A percentile compares a stretch with the other conserved stretches of the same genome.
Conservation (phyloP, 2,888 invertebrate species). For the Polylopha cassiicola region DNA sequence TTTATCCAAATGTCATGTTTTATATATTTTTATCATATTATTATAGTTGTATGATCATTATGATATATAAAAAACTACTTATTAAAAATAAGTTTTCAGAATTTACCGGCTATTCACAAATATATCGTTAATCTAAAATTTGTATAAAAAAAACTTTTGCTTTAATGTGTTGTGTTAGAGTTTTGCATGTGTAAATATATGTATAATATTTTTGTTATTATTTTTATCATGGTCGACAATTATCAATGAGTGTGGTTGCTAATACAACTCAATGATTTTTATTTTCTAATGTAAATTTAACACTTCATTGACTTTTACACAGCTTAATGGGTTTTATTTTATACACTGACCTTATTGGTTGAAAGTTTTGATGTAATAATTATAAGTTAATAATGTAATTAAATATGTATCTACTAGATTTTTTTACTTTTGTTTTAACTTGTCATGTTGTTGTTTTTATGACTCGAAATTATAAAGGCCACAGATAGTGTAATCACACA, state of each 20-base stretch:
- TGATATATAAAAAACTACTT: no score
- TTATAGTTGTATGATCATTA: no score
- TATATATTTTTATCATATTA: background rate
- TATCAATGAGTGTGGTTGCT: background rate
- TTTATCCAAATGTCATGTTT: background rate
- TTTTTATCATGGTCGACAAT: background rate
- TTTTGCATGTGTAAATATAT: background rate
- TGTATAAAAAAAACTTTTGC: conserved; percentile 1
- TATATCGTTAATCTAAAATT: no score
- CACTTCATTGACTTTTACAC: no score
- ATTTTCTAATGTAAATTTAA: no score
- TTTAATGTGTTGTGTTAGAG: conserved; percentile 4
- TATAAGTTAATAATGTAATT: conserved; percentile 30
- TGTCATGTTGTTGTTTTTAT: conserved; percentile 27
- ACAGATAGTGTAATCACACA: conserved; percentile 20
- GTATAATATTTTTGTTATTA: conserved; percentile 1
- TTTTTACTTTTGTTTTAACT: conserved; percentile 29
- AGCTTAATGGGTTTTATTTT: conserved; percentile 11
- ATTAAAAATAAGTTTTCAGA: no score
- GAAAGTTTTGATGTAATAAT: conserved; percentile 26
- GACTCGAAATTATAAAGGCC: conserved; percentile 18
- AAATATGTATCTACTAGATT: conserved; percentile 35
- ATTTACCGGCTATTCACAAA: no score
- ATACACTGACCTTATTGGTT: conserved; percentile 25
- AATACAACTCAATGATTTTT: background rate